Base-by-base conservation (phyloP, 1,140 invertebrate species). In the Bathynomus jamesi region DNA sequence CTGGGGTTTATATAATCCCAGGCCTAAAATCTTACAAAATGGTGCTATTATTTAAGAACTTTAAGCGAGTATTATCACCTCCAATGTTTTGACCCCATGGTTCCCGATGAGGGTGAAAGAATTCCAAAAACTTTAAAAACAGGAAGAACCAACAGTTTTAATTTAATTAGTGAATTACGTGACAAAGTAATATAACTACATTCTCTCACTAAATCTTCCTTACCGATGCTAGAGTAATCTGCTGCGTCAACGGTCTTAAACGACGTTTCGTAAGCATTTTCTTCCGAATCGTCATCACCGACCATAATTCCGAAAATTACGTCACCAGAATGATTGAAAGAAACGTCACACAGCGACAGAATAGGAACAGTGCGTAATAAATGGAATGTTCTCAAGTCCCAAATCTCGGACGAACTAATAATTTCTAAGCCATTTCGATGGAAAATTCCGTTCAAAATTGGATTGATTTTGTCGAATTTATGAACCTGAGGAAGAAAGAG, bases 401-500 rank as follows among this genome's bases (percentile, higher is more conserved):
- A 99, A 40, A 96, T 84, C 83, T 87, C 85, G 27, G 85, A 84
- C 74, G 86, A 86, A 66, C 85, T 86, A 72, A 88, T 86, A 78
- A 95, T 91, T 83, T 99, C 95, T 46, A 94, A 85, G 0, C 95
- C 96, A 81, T 95, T 96, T 0, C 96, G 96, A 87, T 99, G 96
- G 81, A 99, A 99, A 0, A 96, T 89, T 0, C 96, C 97, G 80
- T 93, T 97, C 25, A 97, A 87, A 40, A 89, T 89, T 80, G 96
- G 90, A 83, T 98, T 98, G 25, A 99, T 86, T 82, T 99, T 99
- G 83, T 99, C 97, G 80, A 99, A 95, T 80, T 98, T 99, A 81
- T 99, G 95, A 63, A 98, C 91, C 78, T 92, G 87, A 78, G 8
- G 25, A 64, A 40, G n/a, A n/a, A n/a, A n/a, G n/a, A n/a, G n/a